These are phyloP conservation scores for Gymnarchus niloticus DNA, from an alignment of 2,113 vertebrate species.

Conservation along the genomic window DNA sequence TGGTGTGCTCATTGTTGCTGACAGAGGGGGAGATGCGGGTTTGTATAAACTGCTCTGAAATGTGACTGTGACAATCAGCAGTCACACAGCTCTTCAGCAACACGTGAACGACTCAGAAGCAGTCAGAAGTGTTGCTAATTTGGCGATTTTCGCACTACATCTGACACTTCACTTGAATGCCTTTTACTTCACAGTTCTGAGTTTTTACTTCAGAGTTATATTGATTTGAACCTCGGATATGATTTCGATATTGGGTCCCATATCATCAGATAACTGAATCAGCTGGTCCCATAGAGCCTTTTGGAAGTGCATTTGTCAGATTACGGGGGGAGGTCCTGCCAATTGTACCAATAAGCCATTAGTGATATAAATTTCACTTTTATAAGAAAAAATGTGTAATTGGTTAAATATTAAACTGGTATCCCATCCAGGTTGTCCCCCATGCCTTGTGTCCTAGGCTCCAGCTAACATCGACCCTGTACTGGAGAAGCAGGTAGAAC, in stretches of 20 bases:
- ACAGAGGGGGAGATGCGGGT: neutral
- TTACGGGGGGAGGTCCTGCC: neutral
- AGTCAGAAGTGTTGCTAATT: neutral
- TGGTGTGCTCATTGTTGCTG: neutral
- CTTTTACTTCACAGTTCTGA: neutral
- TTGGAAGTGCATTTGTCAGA: neutral
- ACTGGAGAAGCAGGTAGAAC: neutral
- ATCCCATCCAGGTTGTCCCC: neutral
- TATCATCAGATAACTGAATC: neutral
- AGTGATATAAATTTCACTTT: neutral
- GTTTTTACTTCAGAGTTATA: no score
- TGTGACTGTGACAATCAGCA: neutral
- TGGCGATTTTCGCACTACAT: neutral
- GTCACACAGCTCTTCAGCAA: neutral
- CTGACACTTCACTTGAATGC: neutral
- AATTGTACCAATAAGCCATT: neutral
- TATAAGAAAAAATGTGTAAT: neutral
- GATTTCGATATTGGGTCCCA: neutral
- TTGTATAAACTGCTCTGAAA: neutral
- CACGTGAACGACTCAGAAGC: neutral
- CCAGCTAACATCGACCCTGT: neutral
- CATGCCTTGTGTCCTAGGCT: neutral
- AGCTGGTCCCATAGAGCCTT: neutral
- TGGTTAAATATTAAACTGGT: neutral
- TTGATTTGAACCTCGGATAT: neutral